Base-by-base conservation (phyloP, 2,888 invertebrate genomes). In the Neoitamus cyanurus region DNA sequence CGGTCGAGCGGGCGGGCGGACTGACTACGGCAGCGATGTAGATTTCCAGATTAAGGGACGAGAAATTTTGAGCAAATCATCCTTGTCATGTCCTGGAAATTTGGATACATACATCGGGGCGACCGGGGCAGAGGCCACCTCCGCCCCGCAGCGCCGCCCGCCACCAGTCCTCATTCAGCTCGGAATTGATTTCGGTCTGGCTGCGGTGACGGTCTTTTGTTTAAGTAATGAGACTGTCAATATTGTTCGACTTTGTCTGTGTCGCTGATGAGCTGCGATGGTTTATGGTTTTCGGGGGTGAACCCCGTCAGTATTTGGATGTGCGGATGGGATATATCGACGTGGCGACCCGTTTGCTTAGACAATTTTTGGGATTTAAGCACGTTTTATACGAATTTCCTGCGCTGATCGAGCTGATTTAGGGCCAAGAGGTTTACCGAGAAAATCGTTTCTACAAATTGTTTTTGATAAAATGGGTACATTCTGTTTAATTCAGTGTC, bases 31-130 rank as follows among this genome's bases (percentile, higher is more conserved):
- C 68, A 20, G 31, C 48, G 80, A 58, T 80, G 58, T 58, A 36
- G 58, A 58, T 80, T 34, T 80, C 15, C 42, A 80, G 80, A 80
- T 80, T 80, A 80, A 58, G 25, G 80, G 68, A 80, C n/a, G 68
- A 31, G 80, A 80, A 80, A 58, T 80, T 80, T 80, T 68, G 80
- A 58, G 68, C 80, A 80, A 80, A 80, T 80, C 48, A 80, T 80
- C 68, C 68, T 20, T 80, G 80, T 80, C 80, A 68, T 80, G 80
- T 80, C 80, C 30, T 80, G 68, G 68, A 48, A 80, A 80, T 80
- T 58, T 68, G 31, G 25, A 34, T 34, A 20, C 20, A 80, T 34
- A 48, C 80, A 13, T 58, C 20, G 20, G 68, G 31, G 15, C 70
- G 9, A 4, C 11, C 30, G 70, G n/a, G 30, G 2, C 30, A 70